Evolutionary conservation across 2,888 invertebrate species (phyloP).

Genomic region (Aporophyla nigra): DNA sequence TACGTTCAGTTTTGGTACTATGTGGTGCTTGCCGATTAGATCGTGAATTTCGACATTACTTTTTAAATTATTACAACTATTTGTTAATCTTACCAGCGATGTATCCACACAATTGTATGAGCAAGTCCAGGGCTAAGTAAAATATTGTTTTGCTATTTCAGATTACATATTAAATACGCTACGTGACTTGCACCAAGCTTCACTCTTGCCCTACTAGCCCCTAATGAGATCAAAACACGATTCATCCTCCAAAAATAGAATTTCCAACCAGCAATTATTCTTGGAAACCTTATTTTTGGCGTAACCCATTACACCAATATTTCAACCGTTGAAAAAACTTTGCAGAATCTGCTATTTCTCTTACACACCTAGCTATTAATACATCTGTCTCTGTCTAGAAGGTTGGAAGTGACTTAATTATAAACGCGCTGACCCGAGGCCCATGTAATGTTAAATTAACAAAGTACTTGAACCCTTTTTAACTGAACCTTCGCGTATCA

Average conservation of each 20-base stretch:
- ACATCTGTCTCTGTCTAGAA: conserved; percentile 42
- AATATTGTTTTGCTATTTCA: background rate
- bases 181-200: background rate
- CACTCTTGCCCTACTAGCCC: background rate
- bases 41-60: background rate
- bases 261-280: conserved; percentile 21
- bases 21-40: background rate
- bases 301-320: conserved; percentile 42
- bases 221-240: conserved; percentile 9
- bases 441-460: conserved; percentile 67
- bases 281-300: conserved; percentile 29
- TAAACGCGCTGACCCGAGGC: conserved; percentile 65
- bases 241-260: conserved; percentile 3
- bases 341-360: conserved; percentile 16
- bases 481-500: conserved; percentile 45
- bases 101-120: background rate
- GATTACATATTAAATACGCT: background rate
- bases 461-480: conserved; percentile 66
- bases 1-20: background rate
- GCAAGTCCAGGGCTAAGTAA: no score
- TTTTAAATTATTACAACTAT: background rate
- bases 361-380: background rate
- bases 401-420: conserved; percentile 65
- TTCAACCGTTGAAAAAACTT: conserved; percentile 43
- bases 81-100: background rate